Evolutionary conservation across 2,113 vertebrate genomes (phyloP).

Genomic region (Amazona guildingii): DNA sequence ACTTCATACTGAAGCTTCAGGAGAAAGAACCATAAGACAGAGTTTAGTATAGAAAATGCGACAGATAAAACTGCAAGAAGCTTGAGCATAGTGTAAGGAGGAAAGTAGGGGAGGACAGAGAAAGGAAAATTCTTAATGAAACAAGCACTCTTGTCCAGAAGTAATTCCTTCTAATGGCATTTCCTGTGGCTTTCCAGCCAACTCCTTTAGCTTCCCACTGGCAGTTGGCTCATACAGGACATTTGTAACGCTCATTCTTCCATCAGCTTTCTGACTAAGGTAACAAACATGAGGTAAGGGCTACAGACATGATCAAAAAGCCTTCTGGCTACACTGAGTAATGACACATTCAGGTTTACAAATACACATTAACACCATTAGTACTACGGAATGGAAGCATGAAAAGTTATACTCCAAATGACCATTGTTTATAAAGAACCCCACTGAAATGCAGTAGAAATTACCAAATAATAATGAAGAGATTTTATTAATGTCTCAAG

Average conservation of each 20-base stretch:
- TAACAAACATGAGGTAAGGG: constrained; percentile 32
- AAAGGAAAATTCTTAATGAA: constrained; percentile 22
- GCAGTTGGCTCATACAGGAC: constrained; percentile 9
- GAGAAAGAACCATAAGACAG: neutral
- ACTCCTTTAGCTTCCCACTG: constrained; percentile 30
- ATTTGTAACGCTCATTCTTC: constrained; percentile 21
- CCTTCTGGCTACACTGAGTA: neutral
- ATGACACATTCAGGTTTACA: neutral
- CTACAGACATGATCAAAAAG: neutral
- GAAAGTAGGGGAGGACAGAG: neutral
- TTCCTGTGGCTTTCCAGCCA: constrained; percentile 72
- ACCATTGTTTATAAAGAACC: neutral
- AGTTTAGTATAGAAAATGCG: neutral
- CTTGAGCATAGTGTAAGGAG: neutral
- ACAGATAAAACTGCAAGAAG: neutral
- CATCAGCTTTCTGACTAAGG: neutral
- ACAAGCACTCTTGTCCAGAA: constrained; percentile 64
- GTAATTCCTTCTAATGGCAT: constrained; percentile 64
- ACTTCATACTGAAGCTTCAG: neutral
- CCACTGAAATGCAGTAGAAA: neutral
- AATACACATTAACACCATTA: neutral
- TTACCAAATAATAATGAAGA: neutral
- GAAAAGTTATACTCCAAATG: neutral
- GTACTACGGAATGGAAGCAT: neutral
- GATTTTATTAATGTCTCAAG: neutral